Evolutionary conservation across 2,113 vertebrate genomes (phyloP).

Genomic region (Colistium nudipinnis): DNA sequence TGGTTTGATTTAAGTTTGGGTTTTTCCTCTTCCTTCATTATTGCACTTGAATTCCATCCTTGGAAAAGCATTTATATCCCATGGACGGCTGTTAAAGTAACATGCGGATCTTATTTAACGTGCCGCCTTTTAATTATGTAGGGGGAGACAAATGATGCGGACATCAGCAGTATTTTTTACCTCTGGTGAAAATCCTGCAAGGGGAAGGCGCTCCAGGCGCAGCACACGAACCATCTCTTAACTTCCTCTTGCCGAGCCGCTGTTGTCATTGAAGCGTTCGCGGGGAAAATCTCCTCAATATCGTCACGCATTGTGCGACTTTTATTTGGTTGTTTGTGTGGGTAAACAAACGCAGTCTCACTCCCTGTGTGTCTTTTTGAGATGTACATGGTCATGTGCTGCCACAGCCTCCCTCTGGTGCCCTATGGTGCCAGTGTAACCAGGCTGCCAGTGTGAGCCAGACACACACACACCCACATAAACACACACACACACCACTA

Average conservation of each 20-base stretch:
- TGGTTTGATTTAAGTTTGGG: not conserved
- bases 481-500: conserved; percentile 31
- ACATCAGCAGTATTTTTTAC: conserved; percentile 47
- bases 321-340: not conserved
- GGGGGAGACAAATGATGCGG: conserved; percentile 29
- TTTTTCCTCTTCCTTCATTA: conserved; percentile 6
- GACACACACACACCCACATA: conserved; percentile 11
- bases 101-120: conserved; percentile 35
- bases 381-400: conserved; percentile 43
- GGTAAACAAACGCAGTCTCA: not conserved
- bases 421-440: conserved; percentile 67
- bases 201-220: conserved; percentile 47
- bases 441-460: conserved; percentile 39
- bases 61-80: conserved; percentile 16
- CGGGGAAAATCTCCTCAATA: conserved; percentile 21
- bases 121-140: conserved; percentile 52
- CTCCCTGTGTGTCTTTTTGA: conserved; percentile 10
- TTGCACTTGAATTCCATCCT: conserved; percentile 14
- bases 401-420: conserved; percentile 44
- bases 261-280: conserved; percentile 48
- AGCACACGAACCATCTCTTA: conserved; percentile 60
- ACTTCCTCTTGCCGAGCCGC: conserved; percentile 39
- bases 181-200: conserved; percentile 30
- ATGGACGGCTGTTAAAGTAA: conserved; percentile 45
- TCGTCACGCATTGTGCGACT: not conserved